Evolutionary conservation across 2,113 vertebrate species (phyloP).

Genomic region (Petromus typicus): DNA sequence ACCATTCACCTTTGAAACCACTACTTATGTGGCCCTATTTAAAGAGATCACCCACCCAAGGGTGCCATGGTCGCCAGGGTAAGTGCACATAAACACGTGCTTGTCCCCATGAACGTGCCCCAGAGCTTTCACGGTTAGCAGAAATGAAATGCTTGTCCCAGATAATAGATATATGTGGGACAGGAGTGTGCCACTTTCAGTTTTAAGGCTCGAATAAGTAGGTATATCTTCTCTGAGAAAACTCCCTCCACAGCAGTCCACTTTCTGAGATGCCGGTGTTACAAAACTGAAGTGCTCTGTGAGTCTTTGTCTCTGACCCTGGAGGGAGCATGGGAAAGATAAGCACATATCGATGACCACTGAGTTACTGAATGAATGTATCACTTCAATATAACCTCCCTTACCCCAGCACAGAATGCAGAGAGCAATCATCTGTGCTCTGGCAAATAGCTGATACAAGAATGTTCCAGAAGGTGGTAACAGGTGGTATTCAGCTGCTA

Average conservation of each 20-base stretch:
- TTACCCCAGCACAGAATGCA: not conserved
- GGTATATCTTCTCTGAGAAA: not conserved
- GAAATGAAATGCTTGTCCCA: not conserved
- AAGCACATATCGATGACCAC: not conserved
- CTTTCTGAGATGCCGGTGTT: not conserved
- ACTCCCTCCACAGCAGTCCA: not conserved
- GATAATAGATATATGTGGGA: not conserved
- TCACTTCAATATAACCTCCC: not conserved
- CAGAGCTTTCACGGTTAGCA: not conserved
- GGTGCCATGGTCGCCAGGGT: too few relatives aligned
- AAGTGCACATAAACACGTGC: not conserved
- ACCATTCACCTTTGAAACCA: not conserved
- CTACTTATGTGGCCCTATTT: not conserved
- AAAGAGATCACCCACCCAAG: not conserved
- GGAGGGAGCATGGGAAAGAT: not conserved
- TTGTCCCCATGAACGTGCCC: not conserved
- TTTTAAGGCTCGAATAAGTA: not conserved
- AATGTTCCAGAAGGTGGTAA: not conserved
- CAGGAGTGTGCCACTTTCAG: not conserved
- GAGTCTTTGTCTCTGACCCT: not conserved
- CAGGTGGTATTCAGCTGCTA: not conserved
- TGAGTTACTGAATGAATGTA: not conserved
- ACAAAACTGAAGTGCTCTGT: not conserved
- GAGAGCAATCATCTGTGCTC: not conserved
- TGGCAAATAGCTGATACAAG: not conserved